phyloP scores from a whole-genome alignment of 2,113 vertebrate species.

The Mobula hypostoma region DNA sequence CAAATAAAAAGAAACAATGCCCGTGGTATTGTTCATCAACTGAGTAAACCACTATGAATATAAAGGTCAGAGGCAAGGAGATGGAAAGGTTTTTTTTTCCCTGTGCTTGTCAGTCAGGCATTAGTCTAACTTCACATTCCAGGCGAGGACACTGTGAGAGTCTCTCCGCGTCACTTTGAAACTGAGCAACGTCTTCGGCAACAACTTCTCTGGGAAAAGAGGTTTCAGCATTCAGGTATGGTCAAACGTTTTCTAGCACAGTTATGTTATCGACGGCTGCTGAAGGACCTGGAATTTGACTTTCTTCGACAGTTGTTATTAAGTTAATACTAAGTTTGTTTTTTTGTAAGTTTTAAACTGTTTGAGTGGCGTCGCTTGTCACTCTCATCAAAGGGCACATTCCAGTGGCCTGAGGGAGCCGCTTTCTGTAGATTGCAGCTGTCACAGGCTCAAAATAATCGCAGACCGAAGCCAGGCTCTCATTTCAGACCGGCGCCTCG shows the following conservation, averaged over 20 bases:
- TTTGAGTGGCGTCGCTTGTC: background rate
- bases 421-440: background rate
- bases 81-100: background rate
- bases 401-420: background rate
- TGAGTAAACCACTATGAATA: background rate
- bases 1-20: background rate
- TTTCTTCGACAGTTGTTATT: background rate
- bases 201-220: background rate
- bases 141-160: background rate
- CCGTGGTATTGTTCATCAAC: no score
- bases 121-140: background rate
- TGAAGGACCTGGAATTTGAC: background rate
- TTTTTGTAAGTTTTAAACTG: background rate
- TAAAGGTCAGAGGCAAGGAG: background rate
- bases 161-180: background rate
- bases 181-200: background rate
- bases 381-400: conserved; percentile 4
- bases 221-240: background rate
- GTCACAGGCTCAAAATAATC: conserved; percentile 9
- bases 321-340: background rate
- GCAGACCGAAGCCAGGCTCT: background rate
- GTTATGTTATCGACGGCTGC: background rate
- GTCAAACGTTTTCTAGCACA: background rate
- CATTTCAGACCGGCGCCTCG: background rate
- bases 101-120: background rate